Evolutionary conservation across 2,888 invertebrate species (phyloP), one percentile per base, ranked within the genome.

Genomic region (Physocephala rufipes): DNA sequence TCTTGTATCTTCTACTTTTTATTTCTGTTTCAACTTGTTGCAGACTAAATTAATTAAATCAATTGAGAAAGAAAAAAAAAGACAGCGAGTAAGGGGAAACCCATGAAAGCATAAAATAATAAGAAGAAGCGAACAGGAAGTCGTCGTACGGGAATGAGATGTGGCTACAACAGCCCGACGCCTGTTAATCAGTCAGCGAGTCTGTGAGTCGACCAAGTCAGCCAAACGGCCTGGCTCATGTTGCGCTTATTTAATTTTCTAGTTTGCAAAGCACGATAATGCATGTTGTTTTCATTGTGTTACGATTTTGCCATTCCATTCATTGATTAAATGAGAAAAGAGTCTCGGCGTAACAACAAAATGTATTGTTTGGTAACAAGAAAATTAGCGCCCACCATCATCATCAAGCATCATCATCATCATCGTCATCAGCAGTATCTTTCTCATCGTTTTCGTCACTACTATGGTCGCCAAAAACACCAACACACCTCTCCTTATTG

Each of bases 181-280:
- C n/a, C n/a, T n/a, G n/a, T n/a, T n/a, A n/a, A n/a, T n/a, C n/a
- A n/a, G n/a, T n/a, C n/a, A n/a, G n/a, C n/a, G n/a, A n/a, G n/a
- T n/a, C n/a, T n/a, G n/a, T n/a, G n/a, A n/a, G n/a, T n/a, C n/a
- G n/a, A n/a, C n/a, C n/a, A n/a, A n/a, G n/a, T n/a, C n/a, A n/a
- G n/a, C n/a, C n/a, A n/a, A n/a, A n/a, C n/a, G n/a, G n/a, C n/a
- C n/a, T 58, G 24, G 24, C 49, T 67, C 59, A 59, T 59, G 43
- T 61, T 61, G 62, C 55, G 68, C 61, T 36, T 51, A 21, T 45
- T 26, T 59, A 59, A 67, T 62, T 68, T 62, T 43, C 49, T 62
- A 49, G 2, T 59, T 28, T 59, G 19, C n/a, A 24, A 5, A 16
- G 49, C 59, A 45, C 15, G 30, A 30, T 15, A 9, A 9, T 59